These are phyloP conservation scores for Hippocampus comes DNA, from an alignment of 2,113 vertebrate genomes.

Conservation along the genomic window DNA sequence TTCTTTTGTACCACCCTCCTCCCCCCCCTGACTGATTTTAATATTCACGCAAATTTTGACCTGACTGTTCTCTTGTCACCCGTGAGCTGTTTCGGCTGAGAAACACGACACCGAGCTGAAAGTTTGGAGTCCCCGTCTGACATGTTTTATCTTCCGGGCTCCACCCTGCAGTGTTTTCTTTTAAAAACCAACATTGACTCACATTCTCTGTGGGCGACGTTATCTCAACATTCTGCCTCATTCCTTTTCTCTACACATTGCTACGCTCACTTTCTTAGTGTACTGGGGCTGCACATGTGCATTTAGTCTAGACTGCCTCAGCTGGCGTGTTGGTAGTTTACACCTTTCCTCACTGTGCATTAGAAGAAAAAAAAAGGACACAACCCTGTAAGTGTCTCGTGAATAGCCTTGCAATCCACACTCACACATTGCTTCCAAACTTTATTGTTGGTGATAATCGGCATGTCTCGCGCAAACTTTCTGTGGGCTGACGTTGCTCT, in stretches of 20 bases:
- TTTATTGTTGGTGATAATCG: not conserved
- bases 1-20: slow-evolving; percentile 9
- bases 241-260: not conserved
- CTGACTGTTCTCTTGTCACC: not conserved
- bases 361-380: not conserved
- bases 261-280: not conserved
- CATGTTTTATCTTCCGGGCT: not conserved
- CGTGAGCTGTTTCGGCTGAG: not conserved
- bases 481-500: slow-evolving; percentile 6
- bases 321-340: not conserved
- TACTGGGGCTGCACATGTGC: slow-evolving; percentile 1
- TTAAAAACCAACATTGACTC: not conserved
- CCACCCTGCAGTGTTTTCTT: not conserved
- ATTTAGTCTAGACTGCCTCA: not conserved
- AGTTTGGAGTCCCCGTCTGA: not conserved
- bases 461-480: not conserved
- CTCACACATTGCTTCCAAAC: not conserved
- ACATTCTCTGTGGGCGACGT: not conserved
- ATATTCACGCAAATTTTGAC: not conserved
- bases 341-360: not conserved
- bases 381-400: not conserved
- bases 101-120: not conserved
- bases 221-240: not conserved
- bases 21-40: not conserved
- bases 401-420: not conserved